A percentile compares a stretch with the other conserved stretches of the same genome.
Conservation (phyloP, 2,888 invertebrate species). For the Troides helena region DNA sequence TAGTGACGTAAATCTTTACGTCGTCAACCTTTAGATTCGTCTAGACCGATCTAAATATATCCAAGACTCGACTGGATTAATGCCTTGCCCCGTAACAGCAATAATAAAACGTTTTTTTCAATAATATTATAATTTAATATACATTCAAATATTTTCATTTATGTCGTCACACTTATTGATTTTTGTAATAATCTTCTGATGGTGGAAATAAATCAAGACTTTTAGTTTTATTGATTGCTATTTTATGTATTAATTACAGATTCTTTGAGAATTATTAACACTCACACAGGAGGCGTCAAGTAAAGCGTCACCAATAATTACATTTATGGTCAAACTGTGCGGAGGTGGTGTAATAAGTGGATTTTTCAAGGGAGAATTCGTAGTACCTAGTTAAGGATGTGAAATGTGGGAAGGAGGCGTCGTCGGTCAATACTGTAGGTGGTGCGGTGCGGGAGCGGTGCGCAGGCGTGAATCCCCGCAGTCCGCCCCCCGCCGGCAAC, state of each 20-base stretch:
- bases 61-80: background rate
- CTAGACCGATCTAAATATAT: background rate
- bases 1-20: background rate
- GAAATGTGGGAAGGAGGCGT: constrained; percentile 78
- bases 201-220: too few relatives aligned
- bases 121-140: background rate
- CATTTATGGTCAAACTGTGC: constrained; percentile 64
- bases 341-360: constrained; percentile 66
- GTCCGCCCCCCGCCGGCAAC: constrained; percentile 51
- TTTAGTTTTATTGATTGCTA: too few relatives aligned
- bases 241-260: background rate
- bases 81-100: background rate
- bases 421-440: constrained; percentile 80
- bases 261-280: background rate
- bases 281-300: background rate
- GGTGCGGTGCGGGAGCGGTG: constrained; percentile 68
- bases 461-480: constrained; percentile 39
- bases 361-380: constrained; percentile 75
- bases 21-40: background rate
- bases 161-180: background rate
- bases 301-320: constrained; percentile 8
- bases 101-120: background rate
- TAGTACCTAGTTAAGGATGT: constrained; percentile 78
- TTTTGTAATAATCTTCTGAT: background rate
- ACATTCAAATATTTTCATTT: background rate